phyloP scores from a whole-genome alignment of 2,113 vertebrate species.

The Vicugna pacos region DNA sequence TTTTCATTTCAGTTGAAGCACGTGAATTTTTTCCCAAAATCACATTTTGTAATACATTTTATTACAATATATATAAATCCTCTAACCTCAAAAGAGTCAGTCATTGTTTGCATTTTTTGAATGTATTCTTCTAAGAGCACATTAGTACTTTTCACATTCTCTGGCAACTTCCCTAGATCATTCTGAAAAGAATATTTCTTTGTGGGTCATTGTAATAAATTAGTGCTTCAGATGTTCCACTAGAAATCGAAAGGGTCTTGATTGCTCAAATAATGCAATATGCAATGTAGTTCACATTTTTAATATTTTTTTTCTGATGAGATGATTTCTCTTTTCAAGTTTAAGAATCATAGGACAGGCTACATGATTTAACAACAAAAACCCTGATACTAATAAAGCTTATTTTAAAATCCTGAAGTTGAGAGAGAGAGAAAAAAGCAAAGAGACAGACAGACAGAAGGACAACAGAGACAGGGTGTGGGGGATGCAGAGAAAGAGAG shows the following conservation, averaged over 20 bases:
- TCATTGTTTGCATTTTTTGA: constrained; percentile 79
- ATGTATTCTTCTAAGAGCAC: constrained; percentile 78
- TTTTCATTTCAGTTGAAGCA: constrained; percentile 1
- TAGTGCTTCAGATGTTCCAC: constrained; percentile 78
- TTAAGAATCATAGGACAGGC: constrained; percentile 72
- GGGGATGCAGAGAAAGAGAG: neutral
- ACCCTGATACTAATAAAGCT: constrained; percentile 52
- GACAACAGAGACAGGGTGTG: neutral
- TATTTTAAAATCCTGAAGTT: constrained; percentile 78
- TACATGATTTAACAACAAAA: constrained; percentile 74
- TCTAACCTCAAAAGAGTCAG: constrained; percentile 69
- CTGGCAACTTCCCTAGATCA: constrained; percentile 73
- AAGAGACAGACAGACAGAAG: neutral
- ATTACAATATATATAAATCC: constrained; percentile 16
- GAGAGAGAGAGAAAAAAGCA: neutral
- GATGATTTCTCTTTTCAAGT: constrained; percentile 72
- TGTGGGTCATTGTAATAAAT: constrained; percentile 81
- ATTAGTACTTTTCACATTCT: constrained; percentile 79
- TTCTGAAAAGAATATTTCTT: constrained; percentile 81
- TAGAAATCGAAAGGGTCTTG: constrained; percentile 83
- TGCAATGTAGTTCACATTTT: constrained; percentile 76
- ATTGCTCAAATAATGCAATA: constrained; percentile 79
- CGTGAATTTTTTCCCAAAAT: neutral
- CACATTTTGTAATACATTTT: constrained; percentile 38
- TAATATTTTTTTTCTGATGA: constrained; percentile 34